Base-by-base conservation (phyloP, 2,797 vertebrate genomes). In the Manis crassicaudata region DNA sequence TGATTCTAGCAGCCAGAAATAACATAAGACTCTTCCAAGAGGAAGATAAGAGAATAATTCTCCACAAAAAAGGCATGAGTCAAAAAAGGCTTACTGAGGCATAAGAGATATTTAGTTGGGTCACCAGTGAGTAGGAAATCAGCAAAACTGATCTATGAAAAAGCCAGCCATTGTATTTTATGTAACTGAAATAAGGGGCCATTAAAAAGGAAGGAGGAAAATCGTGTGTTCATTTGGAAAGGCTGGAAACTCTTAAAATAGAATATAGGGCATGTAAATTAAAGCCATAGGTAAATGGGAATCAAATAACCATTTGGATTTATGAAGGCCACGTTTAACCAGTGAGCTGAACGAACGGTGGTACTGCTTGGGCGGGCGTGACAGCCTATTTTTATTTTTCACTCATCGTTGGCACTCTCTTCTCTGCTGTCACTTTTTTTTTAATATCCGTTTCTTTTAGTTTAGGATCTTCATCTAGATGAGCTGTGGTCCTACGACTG, bases 241-340 rank as follows among this genome's bases (percentile, higher is more conserved):
- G 46, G 50, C 63, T 25, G 3, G 23, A 52, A 90, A 85, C 67
- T 46, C 79, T 93, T 84, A 88, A 76, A 92, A 88, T 46, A 97
- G 96, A 92, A 94, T 65, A 75, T 29, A 80, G 81, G 80, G 58
- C 84, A 54, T 62, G 10, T 50, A 68, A 87, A 86, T n/a, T 25
- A 80, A 81, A 90, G 46, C n/a, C 65, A 62, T 32, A 3, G 32
- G 82, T 20, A 54, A 95, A 67, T 58, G 52, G 60, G 58, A 86
- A 68, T 16, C 62, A 50, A 89, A 90, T 63, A 52, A 54, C 52
- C 43, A 7, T 37, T 86, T 18, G 6, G 9, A 12, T 54, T 79
- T 82, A 6, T 8, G 35, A 70, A 35, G 68, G 20, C 52, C 17
- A 18, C 1, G 12, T 46, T 75, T 29, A 81, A 18, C 43, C 83